Evolutionary conservation across 2,888 invertebrate species (phyloP).

Genomic region (Alsophila aescularia): DNA sequence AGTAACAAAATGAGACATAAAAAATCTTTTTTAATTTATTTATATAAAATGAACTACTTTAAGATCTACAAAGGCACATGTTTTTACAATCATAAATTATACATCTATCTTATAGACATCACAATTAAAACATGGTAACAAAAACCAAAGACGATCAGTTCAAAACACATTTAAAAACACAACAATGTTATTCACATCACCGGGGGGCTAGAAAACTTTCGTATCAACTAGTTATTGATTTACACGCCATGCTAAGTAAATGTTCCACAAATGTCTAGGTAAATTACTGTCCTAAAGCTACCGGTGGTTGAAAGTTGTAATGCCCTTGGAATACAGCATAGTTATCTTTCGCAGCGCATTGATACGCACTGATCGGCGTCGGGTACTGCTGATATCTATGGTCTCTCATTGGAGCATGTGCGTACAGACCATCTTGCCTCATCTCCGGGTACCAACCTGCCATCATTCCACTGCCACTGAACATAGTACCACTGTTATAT

Average conservation of each 20-base stretch:
- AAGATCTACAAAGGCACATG: conserved; percentile 34
- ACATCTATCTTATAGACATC: conserved; percentile 50
- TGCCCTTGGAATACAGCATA: conserved; percentile 80
- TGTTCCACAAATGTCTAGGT: not conserved
- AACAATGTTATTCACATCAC: conserved; percentile 10
- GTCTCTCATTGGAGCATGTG: conserved; percentile 61
- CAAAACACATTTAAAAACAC: conserved; percentile 1
- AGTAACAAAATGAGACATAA: conserved; percentile 6
- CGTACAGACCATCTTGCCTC: conserved; percentile 66
- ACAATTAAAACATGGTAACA: conserved; percentile 64
- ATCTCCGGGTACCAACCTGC: conserved; percentile 70
- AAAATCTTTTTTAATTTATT: conserved; percentile 23
- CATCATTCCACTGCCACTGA: conserved; percentile 57
- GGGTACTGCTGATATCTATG: conserved; percentile 76
- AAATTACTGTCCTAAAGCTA: conserved; percentile 74
- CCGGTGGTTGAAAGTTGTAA: conserved; percentile 75
- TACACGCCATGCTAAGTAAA: conserved; percentile 9
- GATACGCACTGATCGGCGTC: conserved; percentile 65
- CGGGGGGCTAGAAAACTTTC: not conserved
- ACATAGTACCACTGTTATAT: conserved; percentile 61
- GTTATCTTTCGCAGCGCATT: conserved; percentile 78
- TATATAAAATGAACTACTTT: conserved; percentile 15
- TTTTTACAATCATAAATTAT: conserved; percentile 31
- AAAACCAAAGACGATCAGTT: conserved; percentile 43
- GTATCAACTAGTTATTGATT: not conserved